These are phyloP conservation scores for Allophyes oxyacanthae DNA, from an alignment of 2,888 invertebrate species.

Conservation along the genomic window DNA sequence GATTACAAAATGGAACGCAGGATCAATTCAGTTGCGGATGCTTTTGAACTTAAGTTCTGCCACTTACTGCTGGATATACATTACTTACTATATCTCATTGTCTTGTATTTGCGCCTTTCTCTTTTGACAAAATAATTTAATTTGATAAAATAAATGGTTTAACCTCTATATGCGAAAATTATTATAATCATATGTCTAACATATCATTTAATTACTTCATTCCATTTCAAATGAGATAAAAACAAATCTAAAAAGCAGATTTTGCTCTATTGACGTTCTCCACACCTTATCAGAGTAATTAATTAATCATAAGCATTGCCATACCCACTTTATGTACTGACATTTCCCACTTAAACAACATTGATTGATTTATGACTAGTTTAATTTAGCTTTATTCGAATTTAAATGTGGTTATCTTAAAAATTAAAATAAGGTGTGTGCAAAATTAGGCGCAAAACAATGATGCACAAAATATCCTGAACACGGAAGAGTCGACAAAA, in stretches of 20 bases:
- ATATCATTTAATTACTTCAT: too few species aligned
- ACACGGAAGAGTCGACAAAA: slow-evolving; percentile 75
- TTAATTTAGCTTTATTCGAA: slow-evolving; percentile 27
- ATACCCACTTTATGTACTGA: slow-evolving; percentile 30
- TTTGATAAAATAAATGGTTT: neutral
- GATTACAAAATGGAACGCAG: slow-evolving; percentile 79
- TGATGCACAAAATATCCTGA: slow-evolving; percentile 65
- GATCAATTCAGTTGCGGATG: slow-evolving; percentile 73
- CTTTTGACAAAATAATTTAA: slow-evolving; percentile 32
- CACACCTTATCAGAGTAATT: slow-evolving; percentile 7
- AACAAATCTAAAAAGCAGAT: too few species aligned
- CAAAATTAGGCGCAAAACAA: slow-evolving; percentile 65
- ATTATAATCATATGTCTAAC: too few species aligned
- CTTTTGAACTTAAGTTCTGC: slow-evolving; percentile 65
- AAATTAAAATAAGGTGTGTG: slow-evolving; percentile 46
- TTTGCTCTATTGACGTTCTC: slow-evolving; percentile 3
- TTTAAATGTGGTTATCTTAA: slow-evolving; percentile 32
- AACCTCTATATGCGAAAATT: too few species aligned
- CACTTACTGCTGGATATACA: slow-evolving; percentile 59
- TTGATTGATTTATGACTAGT: slow-evolving; percentile 46
- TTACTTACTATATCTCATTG: slow-evolving; percentile 49
- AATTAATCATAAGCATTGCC: slow-evolving; percentile 30
- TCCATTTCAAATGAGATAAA: too few species aligned
- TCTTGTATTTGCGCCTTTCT: slow-evolving; percentile 49
- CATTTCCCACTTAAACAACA: slow-evolving; percentile 18